Conservation (phyloP, 2,888 invertebrate genomes). For the Eristalinus aeneus region DNA sequence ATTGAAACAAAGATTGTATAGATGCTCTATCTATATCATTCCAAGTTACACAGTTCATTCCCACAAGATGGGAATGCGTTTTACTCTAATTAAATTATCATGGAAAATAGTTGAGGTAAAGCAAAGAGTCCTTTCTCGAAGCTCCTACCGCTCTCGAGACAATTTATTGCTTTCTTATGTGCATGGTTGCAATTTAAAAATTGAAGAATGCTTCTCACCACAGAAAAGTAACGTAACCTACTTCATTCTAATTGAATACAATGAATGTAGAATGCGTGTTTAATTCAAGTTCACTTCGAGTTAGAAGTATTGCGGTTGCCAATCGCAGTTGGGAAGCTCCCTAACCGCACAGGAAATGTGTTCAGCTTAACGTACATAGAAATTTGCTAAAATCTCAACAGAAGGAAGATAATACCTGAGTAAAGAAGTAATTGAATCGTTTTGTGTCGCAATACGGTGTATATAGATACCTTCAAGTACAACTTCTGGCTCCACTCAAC, state of each 20-base stretch:
- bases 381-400: background rate
- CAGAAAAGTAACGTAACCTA: too few species aligned
- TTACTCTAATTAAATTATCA: background rate
- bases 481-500: slow-evolving; percentile 1
- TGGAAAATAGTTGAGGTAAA: background rate
- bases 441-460: background rate
- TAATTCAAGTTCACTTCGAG: too few species aligned
- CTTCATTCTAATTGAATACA: too few species aligned
- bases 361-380: background rate
- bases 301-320: background rate
- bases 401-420: background rate
- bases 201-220: too few species aligned
- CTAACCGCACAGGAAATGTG: background rate
- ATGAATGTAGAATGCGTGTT: too few species aligned
- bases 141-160: too few species aligned
- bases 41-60: background rate
- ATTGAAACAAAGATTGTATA: background rate
- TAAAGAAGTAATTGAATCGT: background rate
- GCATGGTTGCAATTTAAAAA: too few species aligned
- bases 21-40: background rate
- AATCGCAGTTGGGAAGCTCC: background rate
- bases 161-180: too few species aligned
- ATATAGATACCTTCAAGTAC: background rate
- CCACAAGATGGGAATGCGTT: background rate
- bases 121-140: too few species aligned